Evolutionary conservation across 1,140 invertebrate genomes (phyloP).

Genomic region (Augochlora pura): DNA sequence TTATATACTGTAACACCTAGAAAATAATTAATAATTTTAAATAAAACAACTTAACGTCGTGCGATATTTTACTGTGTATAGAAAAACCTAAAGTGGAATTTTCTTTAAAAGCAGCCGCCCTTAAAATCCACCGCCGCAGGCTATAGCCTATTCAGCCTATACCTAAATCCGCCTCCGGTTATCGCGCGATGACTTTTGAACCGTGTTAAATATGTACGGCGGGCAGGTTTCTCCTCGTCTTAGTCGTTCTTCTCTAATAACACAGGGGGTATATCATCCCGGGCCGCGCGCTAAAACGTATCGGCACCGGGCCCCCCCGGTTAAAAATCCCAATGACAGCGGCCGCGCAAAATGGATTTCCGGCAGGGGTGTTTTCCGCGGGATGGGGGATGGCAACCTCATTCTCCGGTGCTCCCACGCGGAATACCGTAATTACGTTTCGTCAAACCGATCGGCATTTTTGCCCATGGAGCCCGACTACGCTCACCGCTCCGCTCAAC

Average conservation of each 20-base stretch:
- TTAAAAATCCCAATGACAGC: constrained; percentile 27
- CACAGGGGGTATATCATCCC: not conserved
- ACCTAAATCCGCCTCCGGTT: too few relatives aligned
- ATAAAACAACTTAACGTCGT: too few relatives aligned
- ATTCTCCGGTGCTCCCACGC: constrained; percentile 11
- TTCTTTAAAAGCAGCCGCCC: too few relatives aligned
- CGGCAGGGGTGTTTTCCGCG: constrained; percentile 16
- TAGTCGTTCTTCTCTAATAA: not conserved
- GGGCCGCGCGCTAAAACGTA: constrained; percentile 11
- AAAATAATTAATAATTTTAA: too few relatives aligned
- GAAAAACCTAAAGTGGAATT: too few relatives aligned
- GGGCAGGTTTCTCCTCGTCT: not conserved
- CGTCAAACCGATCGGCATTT: constrained; percentile 40
- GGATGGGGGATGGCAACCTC: not conserved
- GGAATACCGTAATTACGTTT: constrained; percentile 40
- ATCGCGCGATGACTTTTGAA: not conserved
- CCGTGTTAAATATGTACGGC: not conserved
- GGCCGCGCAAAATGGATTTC: constrained; percentile 27
- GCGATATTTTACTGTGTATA: too few relatives aligned
- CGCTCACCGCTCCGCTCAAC: not conserved
- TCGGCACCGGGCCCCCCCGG: not conserved
- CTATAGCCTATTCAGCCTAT: too few relatives aligned
- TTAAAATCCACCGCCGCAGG: too few relatives aligned
- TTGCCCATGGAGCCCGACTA: not conserved
- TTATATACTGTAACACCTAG: too few relatives aligned